Base-by-base conservation (phyloP, 2,797 vertebrate genomes). In the Anas bernieri region DNA sequence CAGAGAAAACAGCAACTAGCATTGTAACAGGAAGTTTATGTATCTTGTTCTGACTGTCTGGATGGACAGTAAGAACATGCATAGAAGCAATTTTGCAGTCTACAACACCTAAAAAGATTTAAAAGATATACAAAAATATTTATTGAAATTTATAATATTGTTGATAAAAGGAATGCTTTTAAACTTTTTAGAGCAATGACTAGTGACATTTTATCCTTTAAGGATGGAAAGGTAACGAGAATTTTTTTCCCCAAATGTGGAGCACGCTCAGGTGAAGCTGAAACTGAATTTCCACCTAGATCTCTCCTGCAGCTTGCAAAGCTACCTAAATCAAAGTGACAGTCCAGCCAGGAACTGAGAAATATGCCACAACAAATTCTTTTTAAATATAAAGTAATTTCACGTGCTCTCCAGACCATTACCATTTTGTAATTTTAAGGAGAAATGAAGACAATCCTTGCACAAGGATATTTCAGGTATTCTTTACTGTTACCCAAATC, bases 331-430 rank as follows among this genome's bases (percentile, higher is more conserved):
- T 54, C 37, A 72, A 48, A 90, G 70, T 46, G 85, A 91, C 73
- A 91, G 80, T 17, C 54, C 15, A 17, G 28, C 58, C 73, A 87
- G 69, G 56, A 92, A 37, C 61, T 58, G 54, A 69, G 33, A 69
- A 63, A 86, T 33, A 45, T 62, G 46, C 48, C 92, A 78, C 54
- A 75, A 80, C 30, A 90, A 84, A 73, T 64, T 85, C 48, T 39
- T 75, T 45, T 85, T 68, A 93, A 93, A 90, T 25, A 69, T 10
- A 70, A 66, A 90, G 88, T 78, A n/a, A 94, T 81, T 77, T 73
- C 85, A 43, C 30, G 17, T 45, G 45, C 41, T 92, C 43, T 76
- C n/a, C 52, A 68, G 25, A 76, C 76, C 77, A 31, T 69, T 75
- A 52, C n/a, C 14, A 9, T 46, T 94, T 63, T 86, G 50, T 83